phyloP scores from a whole-genome alignment of 2,888 invertebrate genomes.

The Anorthoa munda region DNA sequence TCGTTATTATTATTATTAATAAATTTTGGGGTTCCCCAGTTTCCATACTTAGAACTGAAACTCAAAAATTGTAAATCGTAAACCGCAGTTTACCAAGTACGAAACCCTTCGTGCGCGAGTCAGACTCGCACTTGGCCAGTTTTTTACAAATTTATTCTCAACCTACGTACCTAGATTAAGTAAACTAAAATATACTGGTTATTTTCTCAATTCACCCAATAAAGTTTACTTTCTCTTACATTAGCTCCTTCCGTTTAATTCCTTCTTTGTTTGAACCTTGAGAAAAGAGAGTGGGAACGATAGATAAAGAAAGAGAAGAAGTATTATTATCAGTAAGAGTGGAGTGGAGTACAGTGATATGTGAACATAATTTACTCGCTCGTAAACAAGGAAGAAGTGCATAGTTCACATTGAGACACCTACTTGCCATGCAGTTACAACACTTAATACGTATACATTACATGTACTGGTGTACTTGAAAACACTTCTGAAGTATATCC shows the following conservation, averaged over 20 bases:
- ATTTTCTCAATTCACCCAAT: conserved; percentile 68
- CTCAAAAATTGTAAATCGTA: too few relatives aligned
- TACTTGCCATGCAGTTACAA: conserved; percentile 83
- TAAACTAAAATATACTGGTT: conserved; percentile 74
- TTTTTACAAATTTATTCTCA: conserved; percentile 79
- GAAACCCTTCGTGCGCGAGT: too few relatives aligned
- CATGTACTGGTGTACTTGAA: too few relatives aligned
- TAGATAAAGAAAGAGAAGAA: conserved; percentile 20
- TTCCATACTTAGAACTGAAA: too few relatives aligned
- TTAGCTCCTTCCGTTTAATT: conserved; percentile 65
- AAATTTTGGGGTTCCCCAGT: too few relatives aligned
- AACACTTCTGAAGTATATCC: too few relatives aligned
- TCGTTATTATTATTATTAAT: too few relatives aligned
- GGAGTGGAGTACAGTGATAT: conserved; percentile 53
- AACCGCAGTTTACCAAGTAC: too few relatives aligned
- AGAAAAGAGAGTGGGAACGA: conserved; percentile 40
- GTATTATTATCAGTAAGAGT: conserved; percentile 67
- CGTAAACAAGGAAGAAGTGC: conserved; percentile 73
- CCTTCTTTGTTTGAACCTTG: conserved; percentile 60
- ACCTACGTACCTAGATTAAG: conserved; percentile 81
- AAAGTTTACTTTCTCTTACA: conserved; percentile 64
- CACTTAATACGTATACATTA: conserved; percentile 83
- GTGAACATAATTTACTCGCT: conserved; percentile 57
- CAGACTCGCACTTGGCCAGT: too few relatives aligned
- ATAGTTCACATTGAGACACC: conserved; percentile 74